Evolutionary conservation across 2,797 vertebrate genomes (phyloP), one percentile per base, ranked within the genome.

Genomic region (Pogonophryne albipinna): DNA sequence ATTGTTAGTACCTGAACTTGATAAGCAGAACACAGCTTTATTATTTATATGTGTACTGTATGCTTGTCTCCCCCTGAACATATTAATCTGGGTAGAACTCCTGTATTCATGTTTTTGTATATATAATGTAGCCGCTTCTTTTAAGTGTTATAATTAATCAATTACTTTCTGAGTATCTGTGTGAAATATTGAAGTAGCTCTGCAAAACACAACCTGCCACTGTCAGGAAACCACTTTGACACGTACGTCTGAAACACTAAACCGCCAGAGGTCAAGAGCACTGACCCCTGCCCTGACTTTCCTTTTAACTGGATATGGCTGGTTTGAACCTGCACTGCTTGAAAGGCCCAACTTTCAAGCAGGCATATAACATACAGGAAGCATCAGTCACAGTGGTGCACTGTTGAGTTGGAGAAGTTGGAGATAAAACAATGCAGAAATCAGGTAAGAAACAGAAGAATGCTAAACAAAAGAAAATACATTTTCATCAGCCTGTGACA

Each of bases 301-400:
- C 47, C 45, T 80, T 77, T 82, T 56, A 85, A 85, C 66, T 51
- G 44, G 50, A 78, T 49, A 64, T 31, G 44, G n/a, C 44, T 10
- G 17, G 45, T 80, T 14, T 53, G 10, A n/a, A 68, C 14, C 58
- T n/a, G 50, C 13, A 20, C 49, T 23, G 52, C 60, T 66, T 20
- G 16, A 71, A 79, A 4, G 44, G 20, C 9, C 23, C 6, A 4
- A 1, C 44, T 31, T 23, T 64, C 56, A 62, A 27, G 23, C 10
- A 27, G 15, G 23, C 20, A 31, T 14, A 4, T 6, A 51, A 65
- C 74, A 62, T 80, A 69, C 75, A 75, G 71, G 65, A 17, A 47
- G 74, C 59, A 55, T 76, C 42, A 27, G 3, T 64, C 64, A 82
- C 44, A 71, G 77, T 67, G 65, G 50, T 14, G 67, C 4, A 2